Evolutionary conservation across 2,113 vertebrate genomes (phyloP).

Genomic region (Prionailurus bengalensis): DNA sequence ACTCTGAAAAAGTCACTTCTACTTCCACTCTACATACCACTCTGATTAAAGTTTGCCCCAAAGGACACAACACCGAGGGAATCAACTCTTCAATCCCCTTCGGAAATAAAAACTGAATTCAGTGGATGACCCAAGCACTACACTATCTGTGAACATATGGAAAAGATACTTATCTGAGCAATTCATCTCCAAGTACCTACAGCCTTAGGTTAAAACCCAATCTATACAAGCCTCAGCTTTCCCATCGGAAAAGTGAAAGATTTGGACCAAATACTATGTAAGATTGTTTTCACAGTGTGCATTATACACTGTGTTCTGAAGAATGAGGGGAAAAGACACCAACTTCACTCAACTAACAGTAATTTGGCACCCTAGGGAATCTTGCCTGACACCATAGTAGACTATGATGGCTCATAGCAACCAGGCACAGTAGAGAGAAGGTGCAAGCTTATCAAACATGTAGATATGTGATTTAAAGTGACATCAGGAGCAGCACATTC

Average conservation of each 20-base stretch:
- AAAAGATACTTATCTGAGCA: neutral
- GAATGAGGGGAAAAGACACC: neutral
- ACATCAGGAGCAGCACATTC: constrained; percentile 2
- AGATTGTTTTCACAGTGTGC: neutral
- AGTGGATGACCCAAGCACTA: neutral
- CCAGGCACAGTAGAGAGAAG: neutral
- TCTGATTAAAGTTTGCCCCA: neutral
- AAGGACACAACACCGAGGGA: neutral
- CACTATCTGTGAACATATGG: neutral
- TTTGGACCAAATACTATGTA: neutral
- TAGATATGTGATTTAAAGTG: neutral
- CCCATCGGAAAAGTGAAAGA: neutral
- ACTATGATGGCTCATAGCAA: neutral
- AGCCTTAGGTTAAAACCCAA: neutral
- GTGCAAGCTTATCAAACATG: neutral
- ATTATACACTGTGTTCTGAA: neutral
- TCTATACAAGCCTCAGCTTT: neutral
- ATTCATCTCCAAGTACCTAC: neutral
- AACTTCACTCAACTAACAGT: neutral
- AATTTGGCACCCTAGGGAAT: neutral
- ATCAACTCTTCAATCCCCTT: constrained; percentile 2
- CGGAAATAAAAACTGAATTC: neutral
- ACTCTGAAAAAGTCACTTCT: neutral
- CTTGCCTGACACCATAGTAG: neutral
- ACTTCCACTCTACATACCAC: neutral